These are phyloP conservation scores for Myiagra hebetior DNA, from an alignment of 2,113 vertebrate species.

Conservation along the genomic window DNA sequence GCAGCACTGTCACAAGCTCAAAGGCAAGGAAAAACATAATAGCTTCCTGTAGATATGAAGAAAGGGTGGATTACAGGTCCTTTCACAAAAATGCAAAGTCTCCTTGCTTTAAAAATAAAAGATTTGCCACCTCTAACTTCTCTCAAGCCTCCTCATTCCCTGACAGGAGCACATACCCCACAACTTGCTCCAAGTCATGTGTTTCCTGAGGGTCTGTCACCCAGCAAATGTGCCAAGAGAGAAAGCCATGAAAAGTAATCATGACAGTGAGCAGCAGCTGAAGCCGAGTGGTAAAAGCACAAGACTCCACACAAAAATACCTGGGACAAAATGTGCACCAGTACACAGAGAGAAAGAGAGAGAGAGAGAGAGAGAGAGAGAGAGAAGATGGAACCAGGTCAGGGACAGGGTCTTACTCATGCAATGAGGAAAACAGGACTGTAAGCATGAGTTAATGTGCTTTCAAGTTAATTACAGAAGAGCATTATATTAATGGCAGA, in stretches of 20 bases:
- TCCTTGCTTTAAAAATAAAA: constrained; percentile 1
- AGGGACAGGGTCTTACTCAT: not conserved
- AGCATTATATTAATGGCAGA: not conserved
- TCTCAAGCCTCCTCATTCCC: not conserved
- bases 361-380: not conserved
- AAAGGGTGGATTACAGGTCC: not conserved
- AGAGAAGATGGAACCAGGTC: not conserved
- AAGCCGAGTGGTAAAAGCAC: not conserved
- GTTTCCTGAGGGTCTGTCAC: constrained; percentile 8
- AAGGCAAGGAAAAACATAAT: not conserved
- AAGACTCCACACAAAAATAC: not conserved
- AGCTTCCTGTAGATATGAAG: not conserved
- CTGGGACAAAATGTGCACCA: constrained; percentile 1
- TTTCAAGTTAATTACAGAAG: not conserved
- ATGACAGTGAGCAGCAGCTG: constrained; percentile 9
- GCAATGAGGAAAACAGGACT: not conserved
- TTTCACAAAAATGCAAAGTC: not conserved
- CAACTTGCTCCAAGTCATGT: not conserved
- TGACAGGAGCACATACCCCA: not conserved
- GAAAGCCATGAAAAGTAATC: not conserved
- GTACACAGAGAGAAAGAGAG: not conserved
- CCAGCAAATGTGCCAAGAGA: not conserved
- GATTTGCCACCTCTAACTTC: not conserved
- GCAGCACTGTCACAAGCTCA: not conserved
- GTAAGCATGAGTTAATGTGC: not conserved